Percentiles rank a stretch among this genome's conserved stretches.
phyloP scores from a whole-genome alignment of 2,797 vertebrate genomes.

The Acanthopagrus latus region DNA sequence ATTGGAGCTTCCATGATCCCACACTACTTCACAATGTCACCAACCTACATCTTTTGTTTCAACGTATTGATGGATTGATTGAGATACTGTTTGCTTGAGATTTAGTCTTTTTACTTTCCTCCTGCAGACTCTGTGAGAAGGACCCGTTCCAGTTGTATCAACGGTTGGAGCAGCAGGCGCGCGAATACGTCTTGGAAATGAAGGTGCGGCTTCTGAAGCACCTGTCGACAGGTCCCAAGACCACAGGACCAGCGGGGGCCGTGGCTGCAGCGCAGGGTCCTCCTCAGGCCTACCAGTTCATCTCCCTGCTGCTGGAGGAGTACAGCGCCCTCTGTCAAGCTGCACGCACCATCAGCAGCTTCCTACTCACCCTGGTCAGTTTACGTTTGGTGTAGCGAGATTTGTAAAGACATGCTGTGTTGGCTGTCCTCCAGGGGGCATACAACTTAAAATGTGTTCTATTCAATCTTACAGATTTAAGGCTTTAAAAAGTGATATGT shows the following conservation, averaged over 20 bases:
- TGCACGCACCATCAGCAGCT: conserved; percentile 96
- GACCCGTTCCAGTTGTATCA: conserved; percentile 99
- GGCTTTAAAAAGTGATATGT: too few relatives aligned
- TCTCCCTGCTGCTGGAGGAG: conserved; percentile 96
- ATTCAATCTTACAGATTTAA: too few relatives aligned
- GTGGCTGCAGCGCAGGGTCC: conserved; percentile 87
- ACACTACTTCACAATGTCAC: too few relatives aligned
- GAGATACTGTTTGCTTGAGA: too few relatives aligned
- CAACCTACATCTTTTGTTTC: too few relatives aligned
- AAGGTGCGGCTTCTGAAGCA: conserved; percentile 96
- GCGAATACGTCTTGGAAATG: conserved; percentile 97
- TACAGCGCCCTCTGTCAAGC: conserved; percentile 97
- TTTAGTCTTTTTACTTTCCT: background rate
- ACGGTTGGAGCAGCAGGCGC: conserved; percentile 96
- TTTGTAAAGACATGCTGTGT: background rate
- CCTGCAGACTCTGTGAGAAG: conserved; percentile 93
- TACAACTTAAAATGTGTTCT: too few relatives aligned
- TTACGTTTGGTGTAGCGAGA: background rate
- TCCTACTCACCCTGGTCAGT: conserved; percentile 95
- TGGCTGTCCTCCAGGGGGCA: background rate
- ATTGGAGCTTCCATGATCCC: too few relatives aligned
- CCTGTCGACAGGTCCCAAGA: conserved; percentile 90
- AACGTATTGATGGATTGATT: too few relatives aligned
- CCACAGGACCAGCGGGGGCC: conserved; percentile 68
- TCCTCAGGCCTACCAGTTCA: conserved; percentile 95